phyloP scores from a whole-genome alignment of 2,797 vertebrate genomes.

The Neoniphon sammara region DNA sequence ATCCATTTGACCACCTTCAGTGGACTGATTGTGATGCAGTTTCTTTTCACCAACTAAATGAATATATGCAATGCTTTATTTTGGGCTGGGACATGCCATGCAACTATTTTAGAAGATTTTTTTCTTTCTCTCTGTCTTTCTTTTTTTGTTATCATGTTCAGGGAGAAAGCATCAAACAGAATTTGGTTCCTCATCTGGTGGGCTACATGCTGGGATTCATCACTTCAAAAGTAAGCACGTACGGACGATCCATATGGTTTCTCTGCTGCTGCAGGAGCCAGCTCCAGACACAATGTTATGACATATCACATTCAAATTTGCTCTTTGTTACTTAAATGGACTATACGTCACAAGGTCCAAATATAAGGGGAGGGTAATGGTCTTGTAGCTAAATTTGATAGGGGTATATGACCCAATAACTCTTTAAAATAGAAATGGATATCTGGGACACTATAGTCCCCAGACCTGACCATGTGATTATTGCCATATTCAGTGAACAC shows the following conservation, averaged over 20 bases:
- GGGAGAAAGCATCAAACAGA: slow-evolving; percentile 67
- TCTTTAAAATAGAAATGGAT: slow-evolving; percentile 36
- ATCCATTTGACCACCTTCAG: neutral
- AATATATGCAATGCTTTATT: slow-evolving; percentile 5
- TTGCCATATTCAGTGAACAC: neutral
- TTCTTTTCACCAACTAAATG: slow-evolving; percentile 5
- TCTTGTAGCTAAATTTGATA: neutral
- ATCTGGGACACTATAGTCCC: slow-evolving; percentile 43
- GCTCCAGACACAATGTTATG: slow-evolving; percentile 22
- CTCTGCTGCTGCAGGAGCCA: slow-evolving; percentile 27
- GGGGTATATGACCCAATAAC: slow-evolving; percentile 2
- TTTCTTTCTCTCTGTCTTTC: slow-evolving; percentile 8
- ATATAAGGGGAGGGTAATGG: neutral
- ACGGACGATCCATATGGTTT: slow-evolving; percentile 56
- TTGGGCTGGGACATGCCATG: slow-evolving; percentile 11
- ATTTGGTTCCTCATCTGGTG: slow-evolving; percentile 58
- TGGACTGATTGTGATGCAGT: neutral
- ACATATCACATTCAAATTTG: slow-evolving; percentile 1
- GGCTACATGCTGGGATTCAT: slow-evolving; percentile 56
- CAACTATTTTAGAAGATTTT: slow-evolving; percentile 32
- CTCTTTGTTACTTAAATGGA: slow-evolving; percentile 1
- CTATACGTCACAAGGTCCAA: slow-evolving; percentile 15
- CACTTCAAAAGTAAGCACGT: slow-evolving; percentile 63
- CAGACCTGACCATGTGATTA: slow-evolving; percentile 20
- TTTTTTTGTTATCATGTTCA: slow-evolving; percentile 17